Percentiles rank a stretch among this genome's conserved stretches.
Evolutionary conservation across 1,140 invertebrate species (phyloP).

Genomic region (Zaprionus gabonicus): DNA sequence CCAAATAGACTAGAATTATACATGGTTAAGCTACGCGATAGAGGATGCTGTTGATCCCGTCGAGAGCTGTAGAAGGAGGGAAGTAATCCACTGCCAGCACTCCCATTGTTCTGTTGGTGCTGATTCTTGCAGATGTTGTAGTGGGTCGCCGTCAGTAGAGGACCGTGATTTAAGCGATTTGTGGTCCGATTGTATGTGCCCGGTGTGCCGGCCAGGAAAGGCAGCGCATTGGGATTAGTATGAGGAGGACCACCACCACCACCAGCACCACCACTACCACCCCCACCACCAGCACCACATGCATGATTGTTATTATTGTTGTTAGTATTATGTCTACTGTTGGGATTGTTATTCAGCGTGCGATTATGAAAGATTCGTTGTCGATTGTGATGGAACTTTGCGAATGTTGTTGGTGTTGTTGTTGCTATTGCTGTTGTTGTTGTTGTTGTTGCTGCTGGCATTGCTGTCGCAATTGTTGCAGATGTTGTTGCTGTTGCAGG

Average conservation of each 20-base stretch:
- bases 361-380: conserved; percentile 72
- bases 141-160: conserved; percentile 70
- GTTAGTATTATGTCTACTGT: conserved; percentile 80
- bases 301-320: conserved; percentile 56
- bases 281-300: conserved; percentile 59
- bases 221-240: conserved; percentile 60
- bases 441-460: conserved; percentile 28
- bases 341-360: conserved; percentile 74
- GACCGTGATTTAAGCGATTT: conserved; percentile 75
- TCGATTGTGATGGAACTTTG: conserved; percentile 41
- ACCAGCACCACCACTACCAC: conserved; percentile 22
- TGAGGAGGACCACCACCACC: conserved; percentile 33
- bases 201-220: conserved; percentile 68
- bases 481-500: conserved; percentile 40
- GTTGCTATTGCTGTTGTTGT: background rate
- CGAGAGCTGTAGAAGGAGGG: conserved; percentile 40
- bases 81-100: conserved; percentile 9
- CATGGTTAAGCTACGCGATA: conserved; percentile 59
- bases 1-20: conserved; percentile 69
- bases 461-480: conserved; percentile 13
- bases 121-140: conserved; percentile 79
- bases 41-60: conserved; percentile 51
- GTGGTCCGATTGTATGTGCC: conserved; percentile 76
- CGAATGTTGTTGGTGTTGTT: conserved; percentile 13
- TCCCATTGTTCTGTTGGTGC: conserved; percentile 49